Base-by-base conservation (phyloP, 2,888 invertebrate genomes). In the Drosophila sordidula region DNA sequence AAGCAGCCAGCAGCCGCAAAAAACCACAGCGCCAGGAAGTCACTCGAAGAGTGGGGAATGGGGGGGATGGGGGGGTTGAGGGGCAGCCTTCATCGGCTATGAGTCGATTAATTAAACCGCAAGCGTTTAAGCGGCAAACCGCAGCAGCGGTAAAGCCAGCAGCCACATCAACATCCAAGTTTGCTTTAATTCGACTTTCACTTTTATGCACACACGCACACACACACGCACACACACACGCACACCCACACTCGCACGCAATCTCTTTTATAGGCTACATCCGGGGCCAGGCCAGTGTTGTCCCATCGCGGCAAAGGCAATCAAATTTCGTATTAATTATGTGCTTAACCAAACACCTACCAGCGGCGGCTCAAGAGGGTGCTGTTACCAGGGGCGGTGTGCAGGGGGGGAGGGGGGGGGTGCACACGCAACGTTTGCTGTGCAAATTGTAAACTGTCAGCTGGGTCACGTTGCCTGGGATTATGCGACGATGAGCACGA, bases 321-420 rank as follows among this genome's bases (percentile, higher is more conserved):
- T 83, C 82, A 83, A 83, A 83, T 83, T 83, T 83, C 87, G 87
- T 84, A 83, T 83, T 83, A 83, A 83, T 83, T 83, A 83, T 83
- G 85, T 83, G 87, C 82, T 87, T 83, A 83, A 83, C 87, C 82
- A 75, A 83, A 87, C 87, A 80, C 82, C 87, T 75, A 81, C 41
- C 66, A 67, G 38, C 34, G 26, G 49, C 9, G 41, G 41, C 44
- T 16, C n/a, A 11, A 9, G 39, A 42, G 42, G 52, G 22, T 42
- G 52, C 26, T 6, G 39, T 42, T 42, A 22, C 4, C 26, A 9
- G 9, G 18, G 16, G 16, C 12, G 39, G 25, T 11, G 14, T 3
- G n/a, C n/a, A n/a, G n/a, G n/a, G n/a, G n/a, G n/a, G n/a, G n/a
- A n/a, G n/a, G 1, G 25, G 11, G 9, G 47, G 26, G 22, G 14